Base-by-base conservation (phyloP, 1,140 invertebrate genomes). In the Nautilus pompilius region DNA sequence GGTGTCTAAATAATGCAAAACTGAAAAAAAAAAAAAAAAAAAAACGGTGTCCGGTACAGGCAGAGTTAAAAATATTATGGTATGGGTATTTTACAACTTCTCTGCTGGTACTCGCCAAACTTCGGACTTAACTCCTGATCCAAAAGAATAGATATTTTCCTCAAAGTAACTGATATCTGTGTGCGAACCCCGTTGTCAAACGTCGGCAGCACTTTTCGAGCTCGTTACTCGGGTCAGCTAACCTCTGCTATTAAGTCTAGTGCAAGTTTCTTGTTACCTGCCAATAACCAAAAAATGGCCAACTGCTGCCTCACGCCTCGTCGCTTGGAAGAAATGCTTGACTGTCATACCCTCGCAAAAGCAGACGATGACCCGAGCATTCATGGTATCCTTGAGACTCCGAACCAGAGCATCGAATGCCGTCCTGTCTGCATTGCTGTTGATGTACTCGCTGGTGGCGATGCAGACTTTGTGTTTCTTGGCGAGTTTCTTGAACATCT, bases 291-390 rank as follows among this genome's bases (percentile, higher is more conserved):
- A 82, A 69, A 90, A 89, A 63, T 86, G 80, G 36, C 86, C 86
- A 2, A 84, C 86, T n/a, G 87, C 79, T 66, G 87, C 86, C n/a
- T 87, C 75, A 36, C 87, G 81, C 66, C 86, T 59, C 2, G 88
- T 86, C 0, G 90, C 90, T 62, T 84, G 83, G 60, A 92, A 83
- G n/a, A 93, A 80, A 15, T 87, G 87, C 58, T 87, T 79, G 41
- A 92, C 87, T 0, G 90, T 91, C 75, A 87, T 84, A 3, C 91
- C 90, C 82, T 93, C 90, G 80, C 91, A 93, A 84, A 92, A 93
- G 78, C 91, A 93, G 2, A 92, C 89, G n/a, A 91, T 88, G 5
- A 91, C 90, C 34, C 85, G 82, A 5, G 89, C 89, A 34, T 85
- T 75, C 8, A 81, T 80, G 63, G 87, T 87, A 69, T 86, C 82